A percentile compares a stretch with the other conserved stretches of the same genome.
phyloP scores from a whole-genome alignment of 2,113 vertebrate genomes.

The Antigone vipio region DNA sequence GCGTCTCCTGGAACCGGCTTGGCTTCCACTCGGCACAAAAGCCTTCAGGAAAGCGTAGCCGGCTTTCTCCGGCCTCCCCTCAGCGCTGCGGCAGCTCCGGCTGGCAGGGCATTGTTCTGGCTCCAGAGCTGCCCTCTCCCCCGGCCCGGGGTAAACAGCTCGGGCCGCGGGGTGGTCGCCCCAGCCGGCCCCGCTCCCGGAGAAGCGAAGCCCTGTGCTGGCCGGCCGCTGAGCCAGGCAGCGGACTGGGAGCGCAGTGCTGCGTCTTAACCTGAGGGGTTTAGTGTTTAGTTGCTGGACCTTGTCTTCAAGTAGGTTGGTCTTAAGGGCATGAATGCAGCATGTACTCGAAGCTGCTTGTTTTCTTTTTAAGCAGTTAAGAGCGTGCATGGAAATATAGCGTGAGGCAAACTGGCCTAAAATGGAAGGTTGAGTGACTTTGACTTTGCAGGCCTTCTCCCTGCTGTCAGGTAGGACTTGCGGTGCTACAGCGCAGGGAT shows the following conservation, averaged over 20 bases:
- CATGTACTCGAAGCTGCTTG: background rate
- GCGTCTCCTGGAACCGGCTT: background rate
- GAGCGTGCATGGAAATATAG: background rate
- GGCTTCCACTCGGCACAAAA: background rate
- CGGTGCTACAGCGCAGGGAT: background rate
- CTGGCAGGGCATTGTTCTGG: background rate
- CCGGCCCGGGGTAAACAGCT: background rate
- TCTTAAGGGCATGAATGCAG: background rate
- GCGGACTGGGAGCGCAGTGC: background rate
- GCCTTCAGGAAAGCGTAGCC: background rate
- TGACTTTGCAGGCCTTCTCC: background rate
- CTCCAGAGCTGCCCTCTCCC: background rate
- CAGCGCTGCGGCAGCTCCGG: background rate
- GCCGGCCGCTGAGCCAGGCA: background rate
- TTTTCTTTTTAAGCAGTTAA: background rate
- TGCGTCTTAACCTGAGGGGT: fast-evolving
- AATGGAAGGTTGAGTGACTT: conserved; percentile 12
- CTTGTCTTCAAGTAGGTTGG: fast-evolving
- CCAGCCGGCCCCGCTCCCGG: background rate
- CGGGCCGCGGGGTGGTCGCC: background rate
- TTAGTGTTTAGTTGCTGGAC: fast-evolving
- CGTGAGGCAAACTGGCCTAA: background rate
- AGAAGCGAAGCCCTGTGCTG: fast-evolving
- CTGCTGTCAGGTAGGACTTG: background rate
- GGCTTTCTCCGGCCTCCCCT: background rate